Percentiles rank a stretch among this genome's conserved stretches.
Evolutionary conservation across 1,140 invertebrate genomes (phyloP).

Genomic region (Epicauta chinensis): DNA sequence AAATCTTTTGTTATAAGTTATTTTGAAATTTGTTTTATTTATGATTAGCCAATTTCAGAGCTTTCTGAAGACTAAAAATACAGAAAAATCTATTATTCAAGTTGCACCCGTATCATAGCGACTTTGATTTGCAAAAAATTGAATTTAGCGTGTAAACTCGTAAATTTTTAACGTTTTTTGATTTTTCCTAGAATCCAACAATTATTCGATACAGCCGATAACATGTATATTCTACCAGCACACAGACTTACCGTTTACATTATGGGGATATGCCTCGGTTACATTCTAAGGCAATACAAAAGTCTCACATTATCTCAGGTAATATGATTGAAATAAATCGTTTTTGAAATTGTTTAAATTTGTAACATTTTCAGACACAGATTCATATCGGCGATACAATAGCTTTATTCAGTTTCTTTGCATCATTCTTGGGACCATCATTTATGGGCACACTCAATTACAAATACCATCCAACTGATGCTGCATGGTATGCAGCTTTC

Average conservation of each 20-base stretch:
- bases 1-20: no score
- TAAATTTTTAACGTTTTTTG: background rate
- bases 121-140: background rate
- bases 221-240: slow-evolving; percentile 63
- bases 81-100: no score
- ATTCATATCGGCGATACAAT: slow-evolving; percentile 47
- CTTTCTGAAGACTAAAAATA: no score
- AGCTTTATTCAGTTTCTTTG: slow-evolving; percentile 40
- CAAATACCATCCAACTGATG: slow-evolving; percentile 56
- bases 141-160: background rate
- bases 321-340: slow-evolving; percentile 8
- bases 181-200: slow-evolving; percentile 51
- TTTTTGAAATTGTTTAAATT: background rate
- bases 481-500: slow-evolving; percentile 63
- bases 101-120: no score
- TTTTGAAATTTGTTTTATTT: no score
- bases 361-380: slow-evolving; percentile 43
- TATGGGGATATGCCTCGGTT: slow-evolving; percentile 61
- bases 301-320: slow-evolving; percentile 40
- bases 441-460: slow-evolving; percentile 62
- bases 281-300: slow-evolving; percentile 48
- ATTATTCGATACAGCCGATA: slow-evolving; percentile 62
- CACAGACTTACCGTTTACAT: slow-evolving; percentile 65
- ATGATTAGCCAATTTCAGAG: no score
- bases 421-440: slow-evolving; percentile 55